Conservation (phyloP, 2,888 invertebrate genomes). For the Dasysyrphus albostriatus region DNA sequence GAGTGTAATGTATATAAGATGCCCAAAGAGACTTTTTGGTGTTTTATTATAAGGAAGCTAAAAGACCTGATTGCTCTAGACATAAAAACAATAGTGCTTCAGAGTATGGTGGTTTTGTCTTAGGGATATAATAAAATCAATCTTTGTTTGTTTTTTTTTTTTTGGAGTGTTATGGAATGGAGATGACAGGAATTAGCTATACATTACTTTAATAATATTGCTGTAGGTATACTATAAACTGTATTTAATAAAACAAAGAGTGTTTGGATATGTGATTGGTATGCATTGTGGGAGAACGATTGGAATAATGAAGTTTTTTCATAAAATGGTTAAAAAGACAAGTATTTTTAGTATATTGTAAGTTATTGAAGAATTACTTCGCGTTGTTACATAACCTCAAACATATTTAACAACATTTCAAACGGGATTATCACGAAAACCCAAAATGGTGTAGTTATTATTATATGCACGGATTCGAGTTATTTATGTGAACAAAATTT, state of each 20-base stretch:
- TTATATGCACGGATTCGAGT: no score
- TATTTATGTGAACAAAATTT: no score
- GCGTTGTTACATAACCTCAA: no score
- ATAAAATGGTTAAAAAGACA: no score
- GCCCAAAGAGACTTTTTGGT: constrained; percentile 1
- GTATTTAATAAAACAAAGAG: background rate
- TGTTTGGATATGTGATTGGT: background rate
- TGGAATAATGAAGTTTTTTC: no score
- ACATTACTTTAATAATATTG: background rate
- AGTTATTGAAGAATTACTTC: no score
- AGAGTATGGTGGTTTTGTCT: background rate
- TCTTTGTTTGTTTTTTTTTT: constrained; percentile 17
- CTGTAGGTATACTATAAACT: background rate
- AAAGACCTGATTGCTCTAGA: background rate
- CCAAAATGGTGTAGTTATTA: no score
- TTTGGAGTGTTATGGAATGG: constrained; percentile 1
- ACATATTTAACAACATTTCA: no score
- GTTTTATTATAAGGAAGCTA: background rate
- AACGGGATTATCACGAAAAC: no score
- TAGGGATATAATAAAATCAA: background rate
- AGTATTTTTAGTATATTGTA: no score
- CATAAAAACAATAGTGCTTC: background rate
- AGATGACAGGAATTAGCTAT: constrained; percentile 18
- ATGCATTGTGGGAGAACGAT: background rate
- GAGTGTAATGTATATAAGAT: background rate